Base-by-base conservation (phyloP, 1,140 invertebrate species). In the Drosophila insularis region DNA sequence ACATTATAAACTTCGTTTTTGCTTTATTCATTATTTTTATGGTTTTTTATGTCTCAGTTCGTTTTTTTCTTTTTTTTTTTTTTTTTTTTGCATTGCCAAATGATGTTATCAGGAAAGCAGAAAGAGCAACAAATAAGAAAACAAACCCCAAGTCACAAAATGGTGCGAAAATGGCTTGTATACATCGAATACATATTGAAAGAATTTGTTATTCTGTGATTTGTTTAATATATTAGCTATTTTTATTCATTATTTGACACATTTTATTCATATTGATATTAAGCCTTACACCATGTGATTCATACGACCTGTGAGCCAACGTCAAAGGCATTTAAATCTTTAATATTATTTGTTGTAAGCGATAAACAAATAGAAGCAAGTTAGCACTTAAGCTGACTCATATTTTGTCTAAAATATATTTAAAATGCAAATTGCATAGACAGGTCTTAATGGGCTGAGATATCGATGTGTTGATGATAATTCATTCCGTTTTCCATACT, bases 71-170 rank as follows among this genome's bases (percentile, higher is more conserved):
- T n/a, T n/a, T n/a, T n/a, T n/a, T n/a, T n/a, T n/a, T n/a, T n/a
- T n/a, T n/a, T n/a, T n/a, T n/a, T 17, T 46, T 43, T 50, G 43
- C 43, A 50, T 50, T 50, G 21, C 35, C 63, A 13, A 65, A 77
- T 87, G 82, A 63, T 84, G 82, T 74, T 78, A 87, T 67, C 72
- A 54, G 81, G 32, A 68, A 63, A 79, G 43, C 43, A 50, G 43
- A 54, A 70, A 55, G 46, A 65, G 46, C 39, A 54, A 35, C 2
- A 19, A 43, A 23, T 11, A 23, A n/a, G 2, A 74, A 71, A 60
- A 39, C 40, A 39, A 60, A 69, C 55, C 21, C 61, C 17, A 56
- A 65, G 55, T 54, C 37, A 56, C 14, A 14, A 56, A 56, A 65
- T 55, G 43, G 17, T 35, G 53, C 23, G 21, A 65, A 54, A 43